phyloP scores from a whole-genome alignment of 1,140 invertebrate genomes.

The Anastrepha obliqua region DNA sequence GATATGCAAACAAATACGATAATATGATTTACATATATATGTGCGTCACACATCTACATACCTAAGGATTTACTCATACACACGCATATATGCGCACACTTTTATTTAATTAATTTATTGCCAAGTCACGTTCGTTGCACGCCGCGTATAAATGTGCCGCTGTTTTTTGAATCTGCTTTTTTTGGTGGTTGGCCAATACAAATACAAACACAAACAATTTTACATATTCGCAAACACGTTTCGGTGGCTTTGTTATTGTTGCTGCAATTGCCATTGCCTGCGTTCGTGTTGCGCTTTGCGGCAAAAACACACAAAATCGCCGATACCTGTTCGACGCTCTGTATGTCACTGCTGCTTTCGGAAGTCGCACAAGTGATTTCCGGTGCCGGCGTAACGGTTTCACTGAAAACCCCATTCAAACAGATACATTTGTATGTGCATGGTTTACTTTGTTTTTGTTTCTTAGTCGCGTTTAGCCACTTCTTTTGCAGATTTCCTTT shows the following conservation, averaged over 20 bases:
- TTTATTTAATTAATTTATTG: not conserved
- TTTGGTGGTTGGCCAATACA: not conserved
- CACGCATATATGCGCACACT: not conserved
- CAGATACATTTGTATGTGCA: not conserved
- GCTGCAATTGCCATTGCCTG: not conserved
- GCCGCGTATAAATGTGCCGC: not conserved
- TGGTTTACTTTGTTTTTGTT: not conserved
- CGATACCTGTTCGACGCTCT: not conserved
- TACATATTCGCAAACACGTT: not conserved
- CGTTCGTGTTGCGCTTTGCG: too few relatives aligned
- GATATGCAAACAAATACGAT: not conserved
- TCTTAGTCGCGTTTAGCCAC: not conserved
- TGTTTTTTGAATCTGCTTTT: not conserved
- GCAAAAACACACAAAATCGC: not conserved
- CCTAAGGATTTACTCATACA: too few relatives aligned
- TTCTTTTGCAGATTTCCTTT: not conserved
- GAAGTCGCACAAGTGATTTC: slow-evolving; percentile 36
- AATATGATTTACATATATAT: too few relatives aligned
- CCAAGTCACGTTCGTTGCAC: not conserved
- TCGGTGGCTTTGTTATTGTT: not conserved
- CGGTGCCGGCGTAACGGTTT: slow-evolving; percentile 38
- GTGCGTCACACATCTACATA: too few relatives aligned
- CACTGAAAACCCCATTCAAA: not conserved
- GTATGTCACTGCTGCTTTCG: slow-evolving; percentile 27
- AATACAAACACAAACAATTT: not conserved